phyloP scores from a whole-genome alignment of 1,140 invertebrate genomes.

The Armadillidium nasatum region DNA sequence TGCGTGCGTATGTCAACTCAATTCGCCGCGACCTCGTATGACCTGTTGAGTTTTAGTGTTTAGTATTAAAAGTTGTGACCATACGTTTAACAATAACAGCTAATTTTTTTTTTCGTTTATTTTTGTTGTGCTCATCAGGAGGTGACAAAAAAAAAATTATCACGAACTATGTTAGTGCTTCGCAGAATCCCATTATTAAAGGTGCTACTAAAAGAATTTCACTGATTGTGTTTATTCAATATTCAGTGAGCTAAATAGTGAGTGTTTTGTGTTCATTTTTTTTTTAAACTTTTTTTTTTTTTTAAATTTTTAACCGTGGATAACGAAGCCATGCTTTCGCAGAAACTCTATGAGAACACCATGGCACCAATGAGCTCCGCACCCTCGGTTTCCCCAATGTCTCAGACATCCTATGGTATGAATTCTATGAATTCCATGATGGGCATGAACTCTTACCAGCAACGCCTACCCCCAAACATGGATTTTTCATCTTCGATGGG shows the following conservation, averaged over 20 bases:
- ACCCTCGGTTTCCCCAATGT: constrained; percentile 42
- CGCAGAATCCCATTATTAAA: not conserved
- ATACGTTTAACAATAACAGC: not conserved
- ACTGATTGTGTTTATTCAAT: too few relatives aligned
- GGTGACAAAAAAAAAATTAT: not conserved
- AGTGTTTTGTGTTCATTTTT: constrained; percentile 18
- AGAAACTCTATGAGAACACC: constrained; percentile 42
- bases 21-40: constrained; percentile 27
- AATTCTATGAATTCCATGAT: constrained; percentile 44
- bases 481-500: constrained; percentile 43
- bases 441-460: constrained; percentile 42
- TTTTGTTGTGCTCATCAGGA: not conserved
- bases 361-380: constrained; percentile 43
- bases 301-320: not conserved
- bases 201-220: not conserved
- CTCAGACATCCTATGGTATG: constrained; percentile 40
- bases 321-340: constrained; percentile 36
- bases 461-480: constrained; percentile 44
- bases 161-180: constrained; percentile 12
- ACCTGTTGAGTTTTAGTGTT: constrained; percentile 35
- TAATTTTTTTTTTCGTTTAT: constrained; percentile 7
- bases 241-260: not conserved
- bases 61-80: not conserved
- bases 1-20: constrained; percentile 15
- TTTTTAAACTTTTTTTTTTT: too few relatives aligned